phyloP scores from a whole-genome alignment of 2,888 invertebrate species.

The Epirrhoe tristata region DNA sequence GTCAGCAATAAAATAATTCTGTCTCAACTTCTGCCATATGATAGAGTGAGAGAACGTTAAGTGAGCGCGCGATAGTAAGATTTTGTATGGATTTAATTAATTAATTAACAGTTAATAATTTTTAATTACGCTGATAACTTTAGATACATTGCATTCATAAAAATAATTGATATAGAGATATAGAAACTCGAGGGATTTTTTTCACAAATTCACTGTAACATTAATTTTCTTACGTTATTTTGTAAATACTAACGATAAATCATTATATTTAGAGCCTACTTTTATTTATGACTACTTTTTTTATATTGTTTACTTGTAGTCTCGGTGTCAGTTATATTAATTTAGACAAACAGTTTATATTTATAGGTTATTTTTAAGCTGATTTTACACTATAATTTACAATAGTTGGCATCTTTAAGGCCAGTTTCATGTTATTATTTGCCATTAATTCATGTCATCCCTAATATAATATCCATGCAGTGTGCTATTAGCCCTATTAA shows the following conservation, averaged over 20 bases:
- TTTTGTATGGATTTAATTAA: no score
- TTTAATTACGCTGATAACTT: neutral
- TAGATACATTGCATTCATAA: neutral
- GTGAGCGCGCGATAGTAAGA: no score
- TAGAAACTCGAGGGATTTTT: slow-evolving; percentile 10
- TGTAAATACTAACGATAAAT: slow-evolving; percentile 39
- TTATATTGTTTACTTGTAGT: slow-evolving; percentile 32
- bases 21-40: neutral
- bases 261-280: slow-evolving; percentile 34
- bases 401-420: neutral
- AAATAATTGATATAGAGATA: neutral
- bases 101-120: neutral
- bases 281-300: slow-evolving; percentile 43
- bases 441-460: no score
- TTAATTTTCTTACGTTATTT: slow-evolving; percentile 30
- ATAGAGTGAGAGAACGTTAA: neutral
- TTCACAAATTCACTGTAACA: slow-evolving; percentile 38
- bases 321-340: slow-evolving; percentile 24
- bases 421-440: no score
- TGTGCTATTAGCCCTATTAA: slow-evolving; percentile 2
- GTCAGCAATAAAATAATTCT: neutral
- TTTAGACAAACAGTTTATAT: slow-evolving; percentile 29
- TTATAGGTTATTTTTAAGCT: slow-evolving; percentile 8
- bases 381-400: slow-evolving; percentile 15
- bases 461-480: slow-evolving; percentile 9